Percentiles rank a stretch among this genome's conserved stretches.
phyloP scores from a whole-genome alignment of 2,113 vertebrate genomes.

The Forbesichthys agassizii region DNA sequence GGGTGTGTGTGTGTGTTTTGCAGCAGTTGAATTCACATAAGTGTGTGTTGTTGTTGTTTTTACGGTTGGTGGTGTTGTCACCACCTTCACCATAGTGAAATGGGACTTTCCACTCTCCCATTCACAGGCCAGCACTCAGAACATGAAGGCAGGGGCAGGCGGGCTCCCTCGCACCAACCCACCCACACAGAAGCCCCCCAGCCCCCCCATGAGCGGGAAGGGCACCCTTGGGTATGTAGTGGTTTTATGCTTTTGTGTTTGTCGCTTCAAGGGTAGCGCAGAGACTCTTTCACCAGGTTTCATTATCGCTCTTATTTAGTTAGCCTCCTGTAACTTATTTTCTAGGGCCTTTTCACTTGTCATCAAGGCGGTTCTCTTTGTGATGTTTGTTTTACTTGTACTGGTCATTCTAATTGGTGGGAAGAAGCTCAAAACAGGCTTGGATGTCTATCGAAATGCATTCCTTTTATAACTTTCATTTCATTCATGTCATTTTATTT shows the following conservation, averaged over 20 bases:
- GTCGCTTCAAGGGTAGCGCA: not conserved
- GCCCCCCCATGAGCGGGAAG: constrained; percentile 93
- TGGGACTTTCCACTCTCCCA: not conserved
- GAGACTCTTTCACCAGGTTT: not conserved
- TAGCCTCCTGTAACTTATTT: not conserved
- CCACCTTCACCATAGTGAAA: not conserved
- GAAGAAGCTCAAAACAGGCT: not conserved
- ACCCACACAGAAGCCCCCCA: constrained; percentile 97
- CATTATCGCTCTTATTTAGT: constrained; percentile 11
- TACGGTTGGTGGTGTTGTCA: not conserved
- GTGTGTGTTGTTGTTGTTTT: constrained; percentile 1
- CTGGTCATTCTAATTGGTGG: not conserved
- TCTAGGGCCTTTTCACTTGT: not conserved
- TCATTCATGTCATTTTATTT: no score
- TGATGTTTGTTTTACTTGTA: constrained; percentile 5
- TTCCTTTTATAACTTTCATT: no score
- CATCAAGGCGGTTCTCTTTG: constrained; percentile 2
- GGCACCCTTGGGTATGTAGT: constrained; percentile 94
- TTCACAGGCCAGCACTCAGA: constrained; percentile 94
- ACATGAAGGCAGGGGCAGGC: constrained; percentile 95
- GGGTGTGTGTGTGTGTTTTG: constrained; percentile 36
- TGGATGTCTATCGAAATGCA: no score
- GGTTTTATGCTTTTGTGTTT: no score
- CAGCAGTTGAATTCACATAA: not conserved
- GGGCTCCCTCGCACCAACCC: constrained; percentile 93